These are phyloP conservation scores for Pseudochaenichthys georgianus DNA, from an alignment of 2,797 vertebrate genomes.

Conservation along the genomic window DNA sequence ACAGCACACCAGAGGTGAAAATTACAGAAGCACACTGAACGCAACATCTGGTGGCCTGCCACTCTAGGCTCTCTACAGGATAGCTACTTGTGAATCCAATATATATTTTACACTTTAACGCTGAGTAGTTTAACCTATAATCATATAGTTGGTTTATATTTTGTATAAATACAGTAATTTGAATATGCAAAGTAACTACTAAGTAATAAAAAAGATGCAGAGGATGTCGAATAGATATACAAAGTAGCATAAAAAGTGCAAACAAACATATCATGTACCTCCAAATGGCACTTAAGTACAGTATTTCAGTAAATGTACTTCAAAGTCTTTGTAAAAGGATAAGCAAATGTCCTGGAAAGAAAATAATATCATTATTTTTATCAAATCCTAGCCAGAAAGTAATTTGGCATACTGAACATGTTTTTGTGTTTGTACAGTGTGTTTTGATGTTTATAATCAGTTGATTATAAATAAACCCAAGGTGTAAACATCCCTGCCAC, in stretches of 20 bases:
- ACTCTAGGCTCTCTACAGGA: background rate
- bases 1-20: background rate
- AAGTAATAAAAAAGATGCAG: background rate
- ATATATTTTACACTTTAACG: no score
- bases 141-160: no score
- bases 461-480: background rate
- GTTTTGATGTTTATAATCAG: background rate
- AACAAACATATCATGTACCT: background rate
- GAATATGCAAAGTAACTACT: background rate
- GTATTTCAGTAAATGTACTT: background rate
- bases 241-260: background rate
- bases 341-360: background rate
- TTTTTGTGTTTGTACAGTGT: no score
- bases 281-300: background rate
- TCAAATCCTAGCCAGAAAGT: no score
- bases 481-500: background rate
- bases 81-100: background rate
- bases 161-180: background rate
- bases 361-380: no score
- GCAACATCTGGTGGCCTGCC: background rate
- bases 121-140: no score
- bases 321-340: background rate
- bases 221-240: background rate
- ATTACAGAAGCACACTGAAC: background rate
- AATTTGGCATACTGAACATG: no score